Conservation (phyloP, 2,888 invertebrate species). For the Ypsolopha sequella region DNA sequence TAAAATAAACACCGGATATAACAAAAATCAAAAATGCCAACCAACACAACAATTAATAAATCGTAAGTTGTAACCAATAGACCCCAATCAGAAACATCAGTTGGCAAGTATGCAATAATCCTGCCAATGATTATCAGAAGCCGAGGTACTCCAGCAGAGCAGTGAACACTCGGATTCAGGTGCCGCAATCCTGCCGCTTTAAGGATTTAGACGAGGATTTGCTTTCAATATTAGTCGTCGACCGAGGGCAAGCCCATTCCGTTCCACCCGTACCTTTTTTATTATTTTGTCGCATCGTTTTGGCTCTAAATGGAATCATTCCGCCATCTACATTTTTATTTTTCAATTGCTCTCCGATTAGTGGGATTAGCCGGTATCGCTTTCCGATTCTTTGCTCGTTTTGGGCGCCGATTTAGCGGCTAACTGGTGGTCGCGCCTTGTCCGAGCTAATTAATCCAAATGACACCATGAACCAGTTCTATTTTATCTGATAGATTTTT, state of each 20-base stretch:
- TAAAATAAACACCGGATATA: too few species aligned
- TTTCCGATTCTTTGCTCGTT: conserved; percentile 66
- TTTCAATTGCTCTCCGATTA: conserved; percentile 71
- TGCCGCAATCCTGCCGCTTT: conserved; percentile 66
- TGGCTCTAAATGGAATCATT: conserved; percentile 69
- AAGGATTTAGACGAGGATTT: conserved; percentile 71
- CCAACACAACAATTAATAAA: not conserved
- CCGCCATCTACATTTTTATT: conserved; percentile 72
- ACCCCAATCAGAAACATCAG: not conserved
- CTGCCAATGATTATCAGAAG: conserved; percentile 58
- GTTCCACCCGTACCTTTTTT: conserved; percentile 61
- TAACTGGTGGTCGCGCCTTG: conserved; percentile 27
- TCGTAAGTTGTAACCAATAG: not conserved
- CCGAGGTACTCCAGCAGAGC: conserved; percentile 6
- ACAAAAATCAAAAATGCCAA: not conserved
- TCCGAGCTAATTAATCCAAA: conserved; percentile 28
- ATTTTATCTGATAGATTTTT: too few species aligned
- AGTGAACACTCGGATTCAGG: conserved; percentile 48
- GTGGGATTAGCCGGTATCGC: conserved; percentile 67
- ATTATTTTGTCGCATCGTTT: conserved; percentile 72
- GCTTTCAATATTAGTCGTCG: conserved; percentile 71
- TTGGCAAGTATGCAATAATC: conserved; percentile 41
- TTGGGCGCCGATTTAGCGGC: conserved; percentile 53
- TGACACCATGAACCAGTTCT: not conserved
- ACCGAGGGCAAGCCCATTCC: conserved; percentile 52